phyloP scores from a whole-genome alignment of 2,113 vertebrate genomes.

The Crotalus horridus region DNA sequence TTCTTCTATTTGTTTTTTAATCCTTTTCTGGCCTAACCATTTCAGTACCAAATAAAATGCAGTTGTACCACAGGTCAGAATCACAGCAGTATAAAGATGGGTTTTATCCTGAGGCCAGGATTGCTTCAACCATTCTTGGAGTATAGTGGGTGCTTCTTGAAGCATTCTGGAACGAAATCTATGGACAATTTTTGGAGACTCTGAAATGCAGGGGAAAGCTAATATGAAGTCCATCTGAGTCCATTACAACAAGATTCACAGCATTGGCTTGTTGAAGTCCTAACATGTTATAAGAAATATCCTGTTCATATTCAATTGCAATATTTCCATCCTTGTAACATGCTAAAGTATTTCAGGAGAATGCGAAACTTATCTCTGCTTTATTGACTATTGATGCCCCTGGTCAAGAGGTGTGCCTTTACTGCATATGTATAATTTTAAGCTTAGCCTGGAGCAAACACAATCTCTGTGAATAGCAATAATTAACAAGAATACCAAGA shows the following conservation, averaged over 20 bases:
- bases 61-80: neutral
- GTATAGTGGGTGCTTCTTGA: neutral
- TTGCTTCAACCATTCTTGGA: constrained; percentile 36
- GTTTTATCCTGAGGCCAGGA: constrained; percentile 33
- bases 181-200: neutral
- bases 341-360: neutral
- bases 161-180: neutral
- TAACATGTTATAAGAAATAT: neutral
- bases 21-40: constrained; percentile 42
- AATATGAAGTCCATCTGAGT: neutral
- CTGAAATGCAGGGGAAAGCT: constrained; percentile 2
- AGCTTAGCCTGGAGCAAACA: neutral
- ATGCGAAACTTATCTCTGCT: neutral
- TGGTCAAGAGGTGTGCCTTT: neutral
- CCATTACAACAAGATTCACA: neutral
- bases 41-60: constrained; percentile 33
- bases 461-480: neutral
- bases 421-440: neutral
- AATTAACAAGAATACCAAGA: neutral
- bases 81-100: neutral
- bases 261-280: neutral
- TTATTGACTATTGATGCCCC: neutral
- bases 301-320: neutral
- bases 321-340: neutral
- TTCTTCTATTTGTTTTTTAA: constrained; percentile 50